These are phyloP conservation scores for Sardina pilchardus DNA, from an alignment of 2,113 vertebrate genomes.

Conservation along the genomic window DNA sequence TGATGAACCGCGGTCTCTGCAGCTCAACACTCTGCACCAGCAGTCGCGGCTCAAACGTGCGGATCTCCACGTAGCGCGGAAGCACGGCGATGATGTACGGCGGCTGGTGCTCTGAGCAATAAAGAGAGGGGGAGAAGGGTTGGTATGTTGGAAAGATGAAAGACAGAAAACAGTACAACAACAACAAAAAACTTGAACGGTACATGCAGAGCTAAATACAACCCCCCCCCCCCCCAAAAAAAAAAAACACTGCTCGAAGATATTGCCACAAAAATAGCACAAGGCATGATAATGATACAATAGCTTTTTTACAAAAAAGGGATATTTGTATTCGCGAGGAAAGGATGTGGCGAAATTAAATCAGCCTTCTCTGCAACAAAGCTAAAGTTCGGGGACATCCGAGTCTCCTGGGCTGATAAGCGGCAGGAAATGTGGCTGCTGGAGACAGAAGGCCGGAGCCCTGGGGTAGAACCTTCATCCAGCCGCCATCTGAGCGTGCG, in stretches of 20 bases:
- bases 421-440: not conserved
- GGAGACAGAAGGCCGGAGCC: not conserved
- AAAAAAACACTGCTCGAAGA: not conserved
- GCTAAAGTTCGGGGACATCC: not conserved
- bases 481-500: not conserved
- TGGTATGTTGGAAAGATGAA: not conserved
- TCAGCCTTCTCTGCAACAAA: not conserved
- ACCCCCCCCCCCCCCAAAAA: not conserved
- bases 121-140: not conserved
- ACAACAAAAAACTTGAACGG: not conserved
- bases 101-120: conserved; percentile 86
- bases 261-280: not conserved
- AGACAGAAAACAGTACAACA: not conserved
- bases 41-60: conserved; percentile 91
- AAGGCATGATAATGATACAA: not conserved
- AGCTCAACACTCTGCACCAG: conserved; percentile 96
- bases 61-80: conserved; percentile 93
- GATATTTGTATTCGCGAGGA: not conserved
- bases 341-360: not conserved
- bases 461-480: not conserved
- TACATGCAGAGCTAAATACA: not conserved
- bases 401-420: not conserved
- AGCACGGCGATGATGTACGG: conserved; percentile 97
- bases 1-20: conserved; percentile 94
- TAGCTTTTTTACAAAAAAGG: not conserved